phyloP scores from a whole-genome alignment of 1,140 invertebrate genomes.

The Drosophila insularis region DNA sequence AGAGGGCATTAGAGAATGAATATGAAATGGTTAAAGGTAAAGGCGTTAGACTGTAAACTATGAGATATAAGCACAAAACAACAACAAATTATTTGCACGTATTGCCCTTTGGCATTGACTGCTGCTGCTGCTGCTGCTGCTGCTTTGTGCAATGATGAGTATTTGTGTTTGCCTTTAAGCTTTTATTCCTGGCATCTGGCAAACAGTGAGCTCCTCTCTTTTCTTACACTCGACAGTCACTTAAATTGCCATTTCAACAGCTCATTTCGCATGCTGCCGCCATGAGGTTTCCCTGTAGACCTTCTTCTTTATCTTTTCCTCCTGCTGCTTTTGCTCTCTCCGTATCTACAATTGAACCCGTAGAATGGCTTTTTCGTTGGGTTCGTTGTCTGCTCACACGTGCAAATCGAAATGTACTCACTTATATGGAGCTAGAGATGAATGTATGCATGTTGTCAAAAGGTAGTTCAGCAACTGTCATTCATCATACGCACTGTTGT shows the following conservation, averaged over 20 bases:
- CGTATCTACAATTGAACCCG: no score
- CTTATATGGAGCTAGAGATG: neutral
- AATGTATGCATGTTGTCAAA: neutral
- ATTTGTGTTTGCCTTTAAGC: constrained; percentile 52
- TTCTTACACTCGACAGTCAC: constrained; percentile 60
- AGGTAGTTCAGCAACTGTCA: constrained; percentile 69
- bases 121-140: neutral
- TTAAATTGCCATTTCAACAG: constrained; percentile 79
- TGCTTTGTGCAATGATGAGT: constrained; percentile 6
- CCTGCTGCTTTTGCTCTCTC: neutral
- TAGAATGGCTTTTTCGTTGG: constrained; percentile 23
- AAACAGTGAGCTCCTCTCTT: constrained; percentile 30
- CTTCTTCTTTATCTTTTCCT: constrained; percentile 17
- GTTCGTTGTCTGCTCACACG: constrained; percentile 66
- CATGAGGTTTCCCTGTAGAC: constrained; percentile 1
- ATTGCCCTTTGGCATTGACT: constrained; percentile 22
- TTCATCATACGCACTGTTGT: constrained; percentile 76
- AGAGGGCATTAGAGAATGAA: constrained; percentile 69
- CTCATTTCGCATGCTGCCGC: constrained; percentile 67
- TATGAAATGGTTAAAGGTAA: constrained; percentile 20
- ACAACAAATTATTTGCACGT: constrained; percentile 25
- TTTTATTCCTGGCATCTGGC: constrained; percentile 70
- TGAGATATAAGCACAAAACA: constrained; percentile 37
- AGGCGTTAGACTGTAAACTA: constrained; percentile 78
- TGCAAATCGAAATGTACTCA: constrained; percentile 57